Conservation (phyloP, 2,888 invertebrate species). For the Tenthredo scrophulariae region DNA sequence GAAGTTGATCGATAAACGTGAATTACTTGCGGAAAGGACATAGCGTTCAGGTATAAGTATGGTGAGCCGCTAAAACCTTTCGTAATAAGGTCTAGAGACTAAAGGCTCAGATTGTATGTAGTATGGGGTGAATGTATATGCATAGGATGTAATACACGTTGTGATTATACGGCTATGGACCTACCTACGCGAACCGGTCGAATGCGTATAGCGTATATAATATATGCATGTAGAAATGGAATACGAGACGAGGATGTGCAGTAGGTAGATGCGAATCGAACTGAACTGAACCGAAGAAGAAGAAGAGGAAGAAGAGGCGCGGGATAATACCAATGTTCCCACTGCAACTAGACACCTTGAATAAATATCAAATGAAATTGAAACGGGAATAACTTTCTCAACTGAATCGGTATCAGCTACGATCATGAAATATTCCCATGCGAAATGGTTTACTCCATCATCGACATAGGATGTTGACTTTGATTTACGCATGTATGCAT, state of each 20-base stretch:
- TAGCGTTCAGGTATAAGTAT: no score
- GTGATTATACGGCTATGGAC: not conserved
- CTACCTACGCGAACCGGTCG: conserved; percentile 5
- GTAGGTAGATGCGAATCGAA: not conserved
- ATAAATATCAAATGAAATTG: conserved; percentile 54
- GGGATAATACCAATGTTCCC: conserved; percentile 62
- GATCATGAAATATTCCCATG: not conserved
- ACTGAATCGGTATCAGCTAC: not conserved
- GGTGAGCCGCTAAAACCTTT: not conserved
- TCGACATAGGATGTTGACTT: not conserved
- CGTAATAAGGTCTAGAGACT: not conserved
- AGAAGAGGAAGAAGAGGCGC: not conserved
- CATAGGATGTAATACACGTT: not conserved
- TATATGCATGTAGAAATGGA: conserved; percentile 27
- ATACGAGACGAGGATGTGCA: conserved; percentile 45
- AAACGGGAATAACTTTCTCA: conserved; percentile 49
- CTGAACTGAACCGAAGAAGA: not conserved
- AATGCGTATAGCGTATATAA: conserved; percentile 26
- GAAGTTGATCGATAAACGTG: no score
- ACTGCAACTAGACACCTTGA: conserved; percentile 67
- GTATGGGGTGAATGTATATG: not conserved
- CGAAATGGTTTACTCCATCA: not conserved
- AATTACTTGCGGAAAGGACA: no score
- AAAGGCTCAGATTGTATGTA: not conserved
- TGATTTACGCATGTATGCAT: not conserved